Percentiles rank a stretch among this genome's conserved stretches.
These are phyloP conservation scores for Scaptomyza flava DNA, from an alignment of 2,888 invertebrate species.

Conservation along the genomic window DNA sequence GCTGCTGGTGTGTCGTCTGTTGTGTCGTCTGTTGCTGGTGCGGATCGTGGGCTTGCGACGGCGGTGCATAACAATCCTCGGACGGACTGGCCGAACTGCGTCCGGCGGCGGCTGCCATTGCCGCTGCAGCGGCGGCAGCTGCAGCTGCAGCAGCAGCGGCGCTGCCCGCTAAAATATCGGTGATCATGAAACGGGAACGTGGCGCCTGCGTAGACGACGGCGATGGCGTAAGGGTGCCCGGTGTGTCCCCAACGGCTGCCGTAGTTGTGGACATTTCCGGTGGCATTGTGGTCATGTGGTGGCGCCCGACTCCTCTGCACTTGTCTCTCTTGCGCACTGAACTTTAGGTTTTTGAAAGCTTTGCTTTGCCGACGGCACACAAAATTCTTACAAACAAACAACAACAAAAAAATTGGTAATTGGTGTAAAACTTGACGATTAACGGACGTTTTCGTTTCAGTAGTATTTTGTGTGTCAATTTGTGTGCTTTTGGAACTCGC, in stretches of 20 bases:
- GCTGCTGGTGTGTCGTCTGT: slow-evolving; percentile 65
- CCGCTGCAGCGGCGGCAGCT: slow-evolving; percentile 63
- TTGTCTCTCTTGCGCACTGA: slow-evolving; percentile 17
- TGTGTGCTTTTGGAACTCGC: slow-evolving; percentile 21
- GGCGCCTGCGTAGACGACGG: slow-evolving; percentile 85
- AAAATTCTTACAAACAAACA: slow-evolving; percentile 25
- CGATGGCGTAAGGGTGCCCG: slow-evolving; percentile 61
- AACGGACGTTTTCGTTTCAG: slow-evolving; percentile 2
- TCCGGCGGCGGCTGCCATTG: slow-evolving; percentile 62
- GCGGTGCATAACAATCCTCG: slow-evolving; percentile 55
- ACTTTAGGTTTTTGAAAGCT: slow-evolving; percentile 8
- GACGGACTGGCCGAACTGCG: slow-evolving; percentile 56
- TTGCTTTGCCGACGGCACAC: slow-evolving; percentile 52
- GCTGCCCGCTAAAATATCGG: slow-evolving; percentile 91
- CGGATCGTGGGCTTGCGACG: slow-evolving; percentile 48
- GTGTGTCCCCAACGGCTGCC: slow-evolving; percentile 75
- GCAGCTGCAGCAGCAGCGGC: slow-evolving; percentile 84
- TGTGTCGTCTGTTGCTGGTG: slow-evolving; percentile 64
- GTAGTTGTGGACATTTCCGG: slow-evolving; percentile 82
- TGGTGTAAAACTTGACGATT: slow-evolving; percentile 8
- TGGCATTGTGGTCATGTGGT: slow-evolving; percentile 83
- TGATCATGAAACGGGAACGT: slow-evolving; percentile 94
- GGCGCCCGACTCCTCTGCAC: slow-evolving; percentile 30
- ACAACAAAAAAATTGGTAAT: slow-evolving; percentile 21
- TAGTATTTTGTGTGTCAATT: slow-evolving; percentile 8